phyloP scores from a whole-genome alignment of 2,888 invertebrate species.

The Hydroisotoma schaefferi region DNA sequence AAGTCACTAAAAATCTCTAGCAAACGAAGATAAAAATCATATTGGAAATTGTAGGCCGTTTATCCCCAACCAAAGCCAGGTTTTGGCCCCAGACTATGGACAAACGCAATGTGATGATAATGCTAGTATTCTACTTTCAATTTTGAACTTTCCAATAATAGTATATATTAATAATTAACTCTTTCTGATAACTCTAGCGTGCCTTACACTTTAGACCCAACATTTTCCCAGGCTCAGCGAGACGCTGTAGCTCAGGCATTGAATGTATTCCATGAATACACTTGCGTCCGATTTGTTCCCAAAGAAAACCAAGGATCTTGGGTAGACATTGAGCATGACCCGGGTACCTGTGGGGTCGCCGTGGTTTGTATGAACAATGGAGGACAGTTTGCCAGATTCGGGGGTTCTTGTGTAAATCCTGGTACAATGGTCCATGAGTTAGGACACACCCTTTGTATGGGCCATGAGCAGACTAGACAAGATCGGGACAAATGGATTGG shows the following conservation, averaged over 20 bases:
- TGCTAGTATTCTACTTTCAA: conserved; percentile 1
- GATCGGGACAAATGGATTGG: conserved; percentile 44
- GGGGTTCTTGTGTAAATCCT: conserved; percentile 42
- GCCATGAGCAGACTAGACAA: conserved; percentile 41
- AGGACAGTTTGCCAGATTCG: conserved; percentile 46
- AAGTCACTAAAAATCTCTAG: background rate
- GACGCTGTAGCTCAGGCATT: conserved; percentile 41
- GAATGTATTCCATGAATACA: conserved; percentile 40
- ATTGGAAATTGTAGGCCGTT: conserved; percentile 22
- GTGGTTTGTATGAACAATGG: conserved; percentile 43
- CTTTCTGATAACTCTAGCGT: too few species aligned
- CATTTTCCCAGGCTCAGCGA: conserved; percentile 37
- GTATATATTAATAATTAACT: too few species aligned
- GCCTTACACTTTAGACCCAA: conserved; percentile 44
- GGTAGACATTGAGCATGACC: conserved; percentile 44
- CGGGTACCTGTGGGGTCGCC: conserved; percentile 40
- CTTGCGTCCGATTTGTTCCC: conserved; percentile 45
- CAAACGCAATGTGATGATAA: too few species aligned
- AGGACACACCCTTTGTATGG: conserved; percentile 35
- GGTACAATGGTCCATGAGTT: conserved; percentile 41
- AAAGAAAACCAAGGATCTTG: conserved; percentile 34
- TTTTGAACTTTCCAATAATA: background rate
- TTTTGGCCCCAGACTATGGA: conserved; percentile 44
- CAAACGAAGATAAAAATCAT: background rate
- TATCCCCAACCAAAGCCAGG: conserved; percentile 40